phyloP scores from a whole-genome alignment of 2,888 invertebrate species.

The Acleris literana region DNA sequence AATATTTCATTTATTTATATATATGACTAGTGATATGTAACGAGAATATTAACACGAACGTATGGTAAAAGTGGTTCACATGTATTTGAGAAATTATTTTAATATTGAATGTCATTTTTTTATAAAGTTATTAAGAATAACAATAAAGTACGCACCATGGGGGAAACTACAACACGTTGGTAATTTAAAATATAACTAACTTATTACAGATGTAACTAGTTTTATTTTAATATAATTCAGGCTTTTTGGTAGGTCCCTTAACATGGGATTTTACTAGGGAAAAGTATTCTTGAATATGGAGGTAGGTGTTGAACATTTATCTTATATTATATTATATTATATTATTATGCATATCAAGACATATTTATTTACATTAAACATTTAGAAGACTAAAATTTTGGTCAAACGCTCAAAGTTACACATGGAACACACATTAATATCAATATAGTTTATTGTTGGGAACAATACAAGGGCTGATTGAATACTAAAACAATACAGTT shows the following conservation, averaged over 20 bases:
- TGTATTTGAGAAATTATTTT: slow-evolving; percentile 42
- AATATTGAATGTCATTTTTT: slow-evolving; percentile 36
- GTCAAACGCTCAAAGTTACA: slow-evolving; percentile 37
- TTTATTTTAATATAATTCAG: slow-evolving; percentile 60
- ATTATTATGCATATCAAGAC: slow-evolving; percentile 54
- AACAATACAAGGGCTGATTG: not conserved
- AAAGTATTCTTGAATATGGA: slow-evolving; percentile 63
- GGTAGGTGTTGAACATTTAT: slow-evolving; percentile 67
- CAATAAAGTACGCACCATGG: slow-evolving; percentile 69
- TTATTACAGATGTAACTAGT: slow-evolving; percentile 50
- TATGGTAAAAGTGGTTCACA: slow-evolving; percentile 63
- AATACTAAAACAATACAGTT: too few species aligned
- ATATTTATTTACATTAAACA: slow-evolving; percentile 40
- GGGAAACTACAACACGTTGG: slow-evolving; percentile 47
- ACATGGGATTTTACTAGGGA: slow-evolving; percentile 48
- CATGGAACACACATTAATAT: slow-evolving; percentile 25
- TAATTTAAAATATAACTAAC: slow-evolving; percentile 48
- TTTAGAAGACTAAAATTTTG: slow-evolving; percentile 36
- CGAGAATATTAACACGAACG: slow-evolving; percentile 73
- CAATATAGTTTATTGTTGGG: slow-evolving; percentile 6
- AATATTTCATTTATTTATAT: slow-evolving; percentile 54
- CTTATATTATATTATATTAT: slow-evolving; percentile 53
- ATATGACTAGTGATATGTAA: slow-evolving; percentile 83
- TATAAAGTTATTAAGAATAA: slow-evolving; percentile 43
- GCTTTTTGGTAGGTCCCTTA: slow-evolving; percentile 75